Percentiles rank a stretch among this genome's conserved stretches.
Evolutionary conservation across 1,140 invertebrate genomes (phyloP).

Genomic region (Drosophila parvula): DNA sequence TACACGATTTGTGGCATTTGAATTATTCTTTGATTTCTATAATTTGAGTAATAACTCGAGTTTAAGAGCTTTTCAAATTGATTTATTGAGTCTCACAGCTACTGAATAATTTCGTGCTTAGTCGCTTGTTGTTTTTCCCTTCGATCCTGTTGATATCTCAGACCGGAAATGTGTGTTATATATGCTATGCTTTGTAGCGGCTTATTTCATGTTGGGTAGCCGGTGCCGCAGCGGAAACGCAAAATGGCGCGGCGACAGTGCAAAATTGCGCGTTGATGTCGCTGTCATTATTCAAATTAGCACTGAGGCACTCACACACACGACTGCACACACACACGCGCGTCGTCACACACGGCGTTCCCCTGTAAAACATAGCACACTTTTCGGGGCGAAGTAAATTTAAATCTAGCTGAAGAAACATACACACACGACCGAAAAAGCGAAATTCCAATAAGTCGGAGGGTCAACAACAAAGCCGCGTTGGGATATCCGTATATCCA

Average conservation of each 20-base stretch:
- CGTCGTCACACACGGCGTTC: conserved; percentile 38
- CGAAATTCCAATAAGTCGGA: conserved; percentile 64
- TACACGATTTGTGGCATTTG: conserved; percentile 25
- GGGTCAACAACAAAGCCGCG: conserved; percentile 40
- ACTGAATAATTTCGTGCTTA: conserved; percentile 47
- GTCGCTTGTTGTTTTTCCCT: conserved; percentile 32
- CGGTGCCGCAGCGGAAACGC: conserved; percentile 66
- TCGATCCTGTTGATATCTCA: conserved; percentile 6
- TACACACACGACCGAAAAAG: conserved; percentile 25
- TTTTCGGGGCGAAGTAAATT: conserved; percentile 49
- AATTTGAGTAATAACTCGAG: conserved; percentile 9
- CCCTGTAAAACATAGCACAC: conserved; percentile 56
- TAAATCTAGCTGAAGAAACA: conserved; percentile 33
- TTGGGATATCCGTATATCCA: conserved; percentile 12
- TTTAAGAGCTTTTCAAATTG: conserved; percentile 17
- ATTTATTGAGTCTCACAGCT: conserved; percentile 4
- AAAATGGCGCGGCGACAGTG: conserved; percentile 59
- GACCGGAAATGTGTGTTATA: conserved; percentile 24
- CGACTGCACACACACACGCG: conserved; percentile 50
- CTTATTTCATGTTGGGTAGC: conserved; percentile 56
- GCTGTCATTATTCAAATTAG: conserved; percentile 82
- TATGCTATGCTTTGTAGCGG: conserved; percentile 14
- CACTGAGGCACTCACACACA: conserved; percentile 60
- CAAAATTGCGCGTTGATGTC: conserved; percentile 78
- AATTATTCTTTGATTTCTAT: conserved; percentile 10